Base-by-base conservation (phyloP, 2,797 vertebrate genomes). In the Chelidonichthys spinosus region DNA sequence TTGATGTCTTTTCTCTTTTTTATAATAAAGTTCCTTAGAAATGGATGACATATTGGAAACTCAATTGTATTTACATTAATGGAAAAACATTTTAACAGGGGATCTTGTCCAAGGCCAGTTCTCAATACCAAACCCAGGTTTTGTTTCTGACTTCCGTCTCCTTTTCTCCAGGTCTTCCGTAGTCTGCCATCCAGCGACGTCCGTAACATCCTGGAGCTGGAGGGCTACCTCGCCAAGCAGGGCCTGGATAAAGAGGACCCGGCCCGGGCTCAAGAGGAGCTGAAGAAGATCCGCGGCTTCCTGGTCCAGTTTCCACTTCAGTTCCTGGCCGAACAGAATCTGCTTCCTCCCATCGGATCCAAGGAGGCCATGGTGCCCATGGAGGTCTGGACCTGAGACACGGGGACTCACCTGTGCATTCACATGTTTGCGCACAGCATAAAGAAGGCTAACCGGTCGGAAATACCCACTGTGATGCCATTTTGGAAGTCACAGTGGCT, bases 301-400 rank as follows among this genome's bases (percentile, higher is more conserved):
- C 90, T 97, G 79, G 97, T 99, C 32, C 97, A 99, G 75, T 98
- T 99, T 56, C 97, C 98, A 4, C 96, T 99, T 11, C 93, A 96
- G 82, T 99, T 99, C 91, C 90, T 99, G 74, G 86, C 92, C 53
- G 96, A 97, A 69, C 95, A 99, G 86, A 95, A 95, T 90, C 93
- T 99, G 11, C 95, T 99, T 13, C 98, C 98, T 11, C 96, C 98
- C 0, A 96, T 99, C 0, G 97, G 97, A 81, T 96, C 97, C 69
- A 99, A 97, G 88, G 98, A 99, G 92, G 94, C 96, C 84, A 99
- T 99, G 85, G 96, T 98, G 62, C 98, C 98, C 83, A 97, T 95
- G 95, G 98, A 99, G 84, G 95, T 97, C 64, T 99, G 98, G 98
- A 98, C 97, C 81, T 99, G 96, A 95, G 87, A 0, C 7, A 3